phyloP scores from a whole-genome alignment of 2,797 vertebrate genomes.

The Poecilia picta region DNA sequence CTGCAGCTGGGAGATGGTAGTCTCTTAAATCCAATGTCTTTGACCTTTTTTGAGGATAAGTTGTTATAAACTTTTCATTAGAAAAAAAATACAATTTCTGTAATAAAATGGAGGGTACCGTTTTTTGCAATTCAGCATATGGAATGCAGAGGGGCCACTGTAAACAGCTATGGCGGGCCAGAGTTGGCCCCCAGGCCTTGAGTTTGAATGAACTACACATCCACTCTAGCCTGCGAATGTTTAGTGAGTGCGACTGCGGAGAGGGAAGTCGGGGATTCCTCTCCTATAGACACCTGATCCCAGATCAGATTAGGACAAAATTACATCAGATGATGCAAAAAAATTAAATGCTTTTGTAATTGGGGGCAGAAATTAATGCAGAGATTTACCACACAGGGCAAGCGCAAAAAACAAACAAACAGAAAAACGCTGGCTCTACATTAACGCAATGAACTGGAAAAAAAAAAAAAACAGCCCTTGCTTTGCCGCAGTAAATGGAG shows the following conservation, averaged over 20 bases:
- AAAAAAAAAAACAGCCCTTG: constrained; percentile 6
- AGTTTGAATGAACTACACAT: neutral
- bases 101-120: no score
- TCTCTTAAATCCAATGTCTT: no score
- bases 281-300: neutral
- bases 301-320: neutral
- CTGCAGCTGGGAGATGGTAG: no score
- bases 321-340: neutral
- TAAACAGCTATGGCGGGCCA: no score
- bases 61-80: no score
- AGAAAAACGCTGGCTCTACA: constrained; percentile 5
- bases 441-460: constrained; percentile 7
- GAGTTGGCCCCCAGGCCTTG: no score
- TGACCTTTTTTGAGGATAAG: no score
- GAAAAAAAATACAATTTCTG: no score
- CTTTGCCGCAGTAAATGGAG: constrained; percentile 12
- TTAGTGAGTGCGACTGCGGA: neutral
- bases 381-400: neutral
- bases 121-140: no score
- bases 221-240: neutral
- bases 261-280: neutral
- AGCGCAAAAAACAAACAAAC: constrained; percentile 7
- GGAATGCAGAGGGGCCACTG: no score
- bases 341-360: neutral
- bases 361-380: neutral